Evolutionary conservation across 1,140 invertebrate genomes (phyloP).

Genomic region (Zaprionus taronus): DNA sequence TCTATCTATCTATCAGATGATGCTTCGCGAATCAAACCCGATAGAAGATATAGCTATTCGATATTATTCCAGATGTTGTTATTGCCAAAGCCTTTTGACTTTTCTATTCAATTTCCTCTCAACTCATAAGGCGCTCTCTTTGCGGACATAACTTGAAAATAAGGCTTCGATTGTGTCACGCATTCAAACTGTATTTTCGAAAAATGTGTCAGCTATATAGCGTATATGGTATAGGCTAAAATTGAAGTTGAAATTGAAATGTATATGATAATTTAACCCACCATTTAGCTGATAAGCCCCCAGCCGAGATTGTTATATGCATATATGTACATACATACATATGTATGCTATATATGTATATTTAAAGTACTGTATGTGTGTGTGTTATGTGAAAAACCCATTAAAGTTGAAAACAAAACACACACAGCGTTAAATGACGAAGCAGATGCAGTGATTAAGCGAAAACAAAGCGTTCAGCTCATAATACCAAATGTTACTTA

Average conservation of each 20-base stretch:
- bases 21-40: slow-evolving; percentile 4
- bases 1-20: slow-evolving; percentile 1
- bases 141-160: background rate
- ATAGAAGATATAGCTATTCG: slow-evolving; percentile 5
- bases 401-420: slow-evolving; percentile 6
- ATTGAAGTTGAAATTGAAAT: slow-evolving; percentile 25
- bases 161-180: background rate
- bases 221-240: slow-evolving; percentile 6
- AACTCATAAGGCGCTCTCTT: background rate
- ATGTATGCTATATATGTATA: slow-evolving; percentile 3
- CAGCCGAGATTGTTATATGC: slow-evolving; percentile 33
- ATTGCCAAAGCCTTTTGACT: slow-evolving; percentile 7
- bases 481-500: slow-evolving; percentile 21
- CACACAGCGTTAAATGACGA: slow-evolving; percentile 2
- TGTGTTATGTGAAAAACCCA: slow-evolving; percentile 4
- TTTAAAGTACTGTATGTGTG: slow-evolving; percentile 10
- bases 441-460: background rate
- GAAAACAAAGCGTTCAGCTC: slow-evolving; percentile 26
- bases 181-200: slow-evolving; percentile 14
- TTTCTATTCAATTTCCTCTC: background rate
- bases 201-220: slow-evolving; percentile 3
- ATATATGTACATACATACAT: slow-evolving; percentile 9
- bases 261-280: slow-evolving; percentile 65
- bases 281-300: slow-evolving; percentile 65
- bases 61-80: slow-evolving; percentile 8